Evolutionary conservation across 2,888 invertebrate species (phyloP), one percentile per base, ranked within the genome.

Genomic region (Chymomyza procnemis): DNA sequence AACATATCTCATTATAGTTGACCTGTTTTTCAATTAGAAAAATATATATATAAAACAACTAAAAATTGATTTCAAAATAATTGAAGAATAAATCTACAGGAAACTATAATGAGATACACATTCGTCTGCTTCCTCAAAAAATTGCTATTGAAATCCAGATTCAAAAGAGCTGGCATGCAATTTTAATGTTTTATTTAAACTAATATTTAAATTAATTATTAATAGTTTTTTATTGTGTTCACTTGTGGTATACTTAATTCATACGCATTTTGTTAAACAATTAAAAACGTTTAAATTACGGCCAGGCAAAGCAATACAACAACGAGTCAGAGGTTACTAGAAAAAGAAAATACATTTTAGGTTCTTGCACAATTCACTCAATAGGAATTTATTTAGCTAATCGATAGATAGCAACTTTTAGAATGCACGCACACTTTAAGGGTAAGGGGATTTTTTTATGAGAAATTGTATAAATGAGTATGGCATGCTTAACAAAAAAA

Each of bases 261-360:
- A 67, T 68, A 81, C 69, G 75, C 70, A 26, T 73, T n/a, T 54
- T 18, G 54, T 54, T 54, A 22, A 76, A 79, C 81, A 81, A 79
- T 56, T 63, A 71, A 73, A n/a, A 85, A 81, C 83, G 85, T 80
- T 83, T 85, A 83, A 81, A 85, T 56, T 88, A 90, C 87, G 89
- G 88, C 91, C 90, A 91, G 90, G 90, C 90, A 91, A 91, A 90
- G 90, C 91, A 90, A 90, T 91, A 91, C 89, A 89, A 89, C 88
- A 89, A 89, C 87, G 70, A 76, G 74, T 71, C 66, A 59, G 68
- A 72, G 62, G 22, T 30, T 66, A 76, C 64, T 79, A 66, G 66
- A 69, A 71, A 54, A 66, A 52, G 65, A 70, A 71, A 71, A 50
- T 47, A 52, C 61, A 61, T 52, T 65, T 9, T 61, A 58, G 54